A percentile compares a stretch with the other conserved stretches of the same genome.
Conservation (phyloP, 1,140 invertebrate species). For the Xylocopa sonorina region DNA sequence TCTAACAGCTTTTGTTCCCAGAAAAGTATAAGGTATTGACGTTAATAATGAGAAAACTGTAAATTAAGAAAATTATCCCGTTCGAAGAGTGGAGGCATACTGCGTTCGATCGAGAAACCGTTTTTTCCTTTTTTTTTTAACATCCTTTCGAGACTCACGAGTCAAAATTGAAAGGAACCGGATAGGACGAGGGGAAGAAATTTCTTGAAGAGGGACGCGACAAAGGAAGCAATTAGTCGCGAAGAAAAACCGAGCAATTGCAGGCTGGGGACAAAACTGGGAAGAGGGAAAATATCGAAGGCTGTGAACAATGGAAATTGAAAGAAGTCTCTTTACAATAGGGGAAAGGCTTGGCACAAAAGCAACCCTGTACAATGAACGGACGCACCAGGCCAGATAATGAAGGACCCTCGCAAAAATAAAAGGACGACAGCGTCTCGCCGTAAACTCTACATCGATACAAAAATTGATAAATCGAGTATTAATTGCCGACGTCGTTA, state of each 20-base stretch:
- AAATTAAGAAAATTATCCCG: neutral
- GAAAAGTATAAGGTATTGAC: too few species aligned
- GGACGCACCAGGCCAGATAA: neutral
- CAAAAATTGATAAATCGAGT: conserved; percentile 3
- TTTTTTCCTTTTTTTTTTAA: too few species aligned
- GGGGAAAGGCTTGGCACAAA: neutral
- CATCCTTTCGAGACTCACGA: neutral
- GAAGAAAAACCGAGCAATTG: conserved; percentile 20
- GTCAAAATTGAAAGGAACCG: neutral
- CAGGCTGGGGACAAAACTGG: neutral
- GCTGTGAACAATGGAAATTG: conserved; percentile 8
- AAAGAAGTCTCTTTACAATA: conserved; percentile 32
- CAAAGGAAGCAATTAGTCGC: conserved; percentile 26
- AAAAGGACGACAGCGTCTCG: neutral
- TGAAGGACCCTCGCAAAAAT: neutral
- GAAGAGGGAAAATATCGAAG: conserved; percentile 6
- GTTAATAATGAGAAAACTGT: too few species aligned
- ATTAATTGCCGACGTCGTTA: conserved; percentile 3
- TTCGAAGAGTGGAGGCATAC: neutral
- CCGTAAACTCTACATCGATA: neutral
- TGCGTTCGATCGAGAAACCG: neutral
- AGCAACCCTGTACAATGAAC: neutral
- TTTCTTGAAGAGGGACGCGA: neutral
- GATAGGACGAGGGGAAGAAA: neutral
- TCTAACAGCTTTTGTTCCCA: too few species aligned